Evolutionary conservation across 2,797 vertebrate genomes (phyloP).

Genomic region (Tolypeutes matacus): DNA sequence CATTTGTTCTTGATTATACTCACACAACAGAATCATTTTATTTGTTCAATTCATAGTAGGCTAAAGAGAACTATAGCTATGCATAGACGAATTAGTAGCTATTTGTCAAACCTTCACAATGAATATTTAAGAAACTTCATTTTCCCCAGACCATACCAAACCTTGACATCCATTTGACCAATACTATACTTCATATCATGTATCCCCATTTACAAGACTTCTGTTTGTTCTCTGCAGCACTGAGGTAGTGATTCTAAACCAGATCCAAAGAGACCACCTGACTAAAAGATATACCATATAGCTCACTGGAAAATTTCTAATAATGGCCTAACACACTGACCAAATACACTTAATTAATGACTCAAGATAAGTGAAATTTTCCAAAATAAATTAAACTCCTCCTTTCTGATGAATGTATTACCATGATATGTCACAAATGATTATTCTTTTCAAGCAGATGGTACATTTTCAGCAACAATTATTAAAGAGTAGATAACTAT

Average conservation of each 20-base stretch:
- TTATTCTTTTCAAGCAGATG: conserved; percentile 74
- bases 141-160: neutral
- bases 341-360: conserved; percentile 55
- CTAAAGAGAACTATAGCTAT: neutral
- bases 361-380: conserved; percentile 47
- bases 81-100: neutral
- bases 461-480: conserved; percentile 71
- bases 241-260: neutral
- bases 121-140: conserved; percentile 24
- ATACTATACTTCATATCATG: neutral
- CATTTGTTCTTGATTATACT: conserved; percentile 18
- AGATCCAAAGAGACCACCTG: neutral
- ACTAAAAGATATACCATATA: neutral
- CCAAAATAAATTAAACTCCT: conserved; percentile 63
- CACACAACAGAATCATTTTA: neutral
- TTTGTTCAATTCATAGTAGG: neutral
- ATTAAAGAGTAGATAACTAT: conserved; percentile 69
- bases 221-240: neutral
- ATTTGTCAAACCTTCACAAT: neutral
- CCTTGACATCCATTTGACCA: neutral
- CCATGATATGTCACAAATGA: conserved; percentile 50
- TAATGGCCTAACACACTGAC: neutral
- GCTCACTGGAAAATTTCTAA: conserved; percentile 35
- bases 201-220: neutral
- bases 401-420: conserved; percentile 65